Conservation (phyloP, 1,140 invertebrate species). For the Oreohelix idahoensis region DNA sequence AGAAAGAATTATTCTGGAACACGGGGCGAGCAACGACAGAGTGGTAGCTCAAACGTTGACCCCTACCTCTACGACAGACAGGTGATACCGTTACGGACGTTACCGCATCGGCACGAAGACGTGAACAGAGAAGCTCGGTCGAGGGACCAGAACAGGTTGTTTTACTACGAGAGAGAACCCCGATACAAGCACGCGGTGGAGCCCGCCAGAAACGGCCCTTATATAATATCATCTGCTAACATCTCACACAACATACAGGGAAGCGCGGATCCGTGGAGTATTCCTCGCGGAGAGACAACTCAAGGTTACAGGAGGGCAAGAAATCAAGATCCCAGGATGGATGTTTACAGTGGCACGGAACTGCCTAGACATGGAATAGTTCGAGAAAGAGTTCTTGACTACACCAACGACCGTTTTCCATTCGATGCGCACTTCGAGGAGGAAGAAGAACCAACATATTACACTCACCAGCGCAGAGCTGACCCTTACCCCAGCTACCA, state of each 20-base stretch:
- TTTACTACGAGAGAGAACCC: not conserved
- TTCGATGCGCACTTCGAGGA: not conserved
- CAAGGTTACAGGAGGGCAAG: not conserved
- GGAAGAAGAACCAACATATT: not conserved
- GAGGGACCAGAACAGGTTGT: not conserved
- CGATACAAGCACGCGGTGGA: not conserved
- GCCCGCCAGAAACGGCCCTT: not conserved
- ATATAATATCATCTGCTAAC: not conserved
- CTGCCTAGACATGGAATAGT: not conserved
- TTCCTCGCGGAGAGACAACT: not conserved
- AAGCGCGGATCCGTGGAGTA: not conserved
- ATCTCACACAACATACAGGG: not conserved
- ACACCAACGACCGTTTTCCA: not conserved
- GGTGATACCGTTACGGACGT: not conserved
- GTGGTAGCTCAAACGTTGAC: not conserved
- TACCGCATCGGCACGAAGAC: not conserved
- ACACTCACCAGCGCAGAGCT: not conserved
- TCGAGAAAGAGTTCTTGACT: not conserved
- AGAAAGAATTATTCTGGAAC: not conserved
- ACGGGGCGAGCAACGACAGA: not conserved
- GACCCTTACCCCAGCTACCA: not conserved
- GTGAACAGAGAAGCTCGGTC: not conserved
- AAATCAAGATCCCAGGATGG: not conserved
- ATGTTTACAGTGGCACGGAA: not conserved
- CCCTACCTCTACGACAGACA: not conserved